These are phyloP conservation scores for Eupeodes luniger DNA, from an alignment of 2,888 invertebrate genomes.

Conservation along the genomic window DNA sequence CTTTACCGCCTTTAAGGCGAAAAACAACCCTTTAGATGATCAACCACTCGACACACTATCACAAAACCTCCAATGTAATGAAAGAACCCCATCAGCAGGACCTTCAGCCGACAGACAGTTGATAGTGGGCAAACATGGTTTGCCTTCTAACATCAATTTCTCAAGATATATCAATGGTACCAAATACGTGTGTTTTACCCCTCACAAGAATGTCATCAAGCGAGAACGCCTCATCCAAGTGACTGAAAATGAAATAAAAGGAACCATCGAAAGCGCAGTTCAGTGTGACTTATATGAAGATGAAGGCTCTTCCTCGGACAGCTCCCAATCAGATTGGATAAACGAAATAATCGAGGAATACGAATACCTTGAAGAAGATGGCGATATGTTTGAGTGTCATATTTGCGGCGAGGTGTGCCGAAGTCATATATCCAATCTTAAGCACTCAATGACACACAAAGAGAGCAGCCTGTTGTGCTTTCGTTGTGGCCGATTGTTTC, in stretches of 20 bases:
- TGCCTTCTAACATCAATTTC: neutral
- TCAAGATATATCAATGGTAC: neutral
- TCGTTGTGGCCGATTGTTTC: conserved; percentile 46
- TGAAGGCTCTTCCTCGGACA: neutral
- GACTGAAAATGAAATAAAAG: neutral
- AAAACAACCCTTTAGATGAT: neutral
- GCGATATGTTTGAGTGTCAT: conserved; percentile 49
- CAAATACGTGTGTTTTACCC: conserved; percentile 14
- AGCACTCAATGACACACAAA: conserved; percentile 41
- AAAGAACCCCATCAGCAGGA: neutral
- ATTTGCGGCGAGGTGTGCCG: conserved; percentile 55
- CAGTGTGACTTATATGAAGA: conserved; percentile 49
- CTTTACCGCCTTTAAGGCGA: conserved; percentile 34
- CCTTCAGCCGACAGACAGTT: neutral
- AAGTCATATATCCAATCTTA: conserved; percentile 7
- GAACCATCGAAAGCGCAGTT: neutral
- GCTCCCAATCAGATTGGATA: conserved; percentile 36
- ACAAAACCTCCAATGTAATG: neutral
- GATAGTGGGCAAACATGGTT: neutral
- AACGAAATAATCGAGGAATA: conserved; percentile 42
- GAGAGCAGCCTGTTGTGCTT: conserved; percentile 45
- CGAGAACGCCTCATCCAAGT: conserved; percentile 51
- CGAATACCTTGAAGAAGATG: conserved; percentile 18
- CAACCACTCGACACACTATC: neutral
- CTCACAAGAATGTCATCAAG: neutral